A percentile compares a stretch with the other conserved stretches of the same genome.
phyloP scores from a whole-genome alignment of 2,113 vertebrate species.

The Mohoua ochrocephala region DNA sequence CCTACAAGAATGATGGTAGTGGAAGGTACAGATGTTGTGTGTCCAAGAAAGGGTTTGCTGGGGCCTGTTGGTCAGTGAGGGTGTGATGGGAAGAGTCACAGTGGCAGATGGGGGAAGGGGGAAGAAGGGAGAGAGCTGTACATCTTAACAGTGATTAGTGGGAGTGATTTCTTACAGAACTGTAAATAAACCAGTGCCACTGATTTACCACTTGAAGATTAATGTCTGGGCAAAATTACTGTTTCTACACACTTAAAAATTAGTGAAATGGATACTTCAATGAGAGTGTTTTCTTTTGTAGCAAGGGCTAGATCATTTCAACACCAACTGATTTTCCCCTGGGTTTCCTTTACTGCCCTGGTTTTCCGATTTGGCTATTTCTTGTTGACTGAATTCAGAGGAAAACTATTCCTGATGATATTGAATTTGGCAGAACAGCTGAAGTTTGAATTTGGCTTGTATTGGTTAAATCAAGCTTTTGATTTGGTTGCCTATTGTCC shows the following conservation, averaged over 20 bases:
- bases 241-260: not conserved
- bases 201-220: not conserved
- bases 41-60: not conserved
- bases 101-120: not conserved
- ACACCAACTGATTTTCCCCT: not conserved
- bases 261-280: not conserved
- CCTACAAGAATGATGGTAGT: not conserved
- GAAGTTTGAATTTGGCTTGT: not conserved
- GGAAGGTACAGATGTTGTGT: rapidly evolving
- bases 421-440: not conserved
- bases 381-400: not conserved
- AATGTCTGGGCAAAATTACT: not conserved
- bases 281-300: not conserved
- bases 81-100: not conserved
- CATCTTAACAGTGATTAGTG: not conserved
- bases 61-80: not conserved
- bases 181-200: not conserved
- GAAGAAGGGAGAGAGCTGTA: not conserved
- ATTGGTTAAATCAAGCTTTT: constrained; percentile 14
- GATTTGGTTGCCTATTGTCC: constrained; percentile 24
- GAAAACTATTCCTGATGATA: not conserved
- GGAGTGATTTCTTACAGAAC: not conserved
- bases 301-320: not conserved
- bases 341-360: not conserved
- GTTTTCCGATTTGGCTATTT: not conserved